Percentiles rank a stretch among this genome's conserved stretches.
Conservation (phyloP, 2,888 invertebrate species). For the Thelaira solivaga region DNA sequence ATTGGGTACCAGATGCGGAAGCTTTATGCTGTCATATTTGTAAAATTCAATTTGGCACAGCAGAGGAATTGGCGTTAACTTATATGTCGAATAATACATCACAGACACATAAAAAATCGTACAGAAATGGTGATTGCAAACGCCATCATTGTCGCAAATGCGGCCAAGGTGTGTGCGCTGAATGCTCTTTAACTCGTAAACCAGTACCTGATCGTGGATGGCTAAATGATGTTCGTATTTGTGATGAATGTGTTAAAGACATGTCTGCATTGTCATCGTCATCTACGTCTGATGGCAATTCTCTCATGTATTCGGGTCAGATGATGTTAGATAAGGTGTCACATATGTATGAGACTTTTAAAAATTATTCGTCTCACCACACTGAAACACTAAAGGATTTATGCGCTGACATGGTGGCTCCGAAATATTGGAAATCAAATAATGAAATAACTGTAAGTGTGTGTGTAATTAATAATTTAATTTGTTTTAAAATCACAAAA, state of each 20-base stretch:
- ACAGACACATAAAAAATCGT: slow-evolving; percentile 43
- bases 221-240: slow-evolving; percentile 86
- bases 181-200: slow-evolving; percentile 78
- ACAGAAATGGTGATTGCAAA: slow-evolving; percentile 70
- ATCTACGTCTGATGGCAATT: slow-evolving; percentile 4
- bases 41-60: slow-evolving; percentile 79
- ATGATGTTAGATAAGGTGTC: slow-evolving; percentile 82
- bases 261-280: slow-evolving; percentile 9
- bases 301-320: slow-evolving; percentile 79
- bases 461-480: no score
- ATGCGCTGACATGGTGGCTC: slow-evolving; percentile 85
- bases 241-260: slow-evolving; percentile 80
- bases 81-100: slow-evolving; percentile 45
- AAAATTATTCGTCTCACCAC: slow-evolving; percentile 83
- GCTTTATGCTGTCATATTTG: slow-evolving; percentile 83
- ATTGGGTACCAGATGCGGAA: slow-evolving; percentile 88
- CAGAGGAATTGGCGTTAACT: slow-evolving; percentile 75
- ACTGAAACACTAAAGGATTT: slow-evolving; percentile 82
- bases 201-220: slow-evolving; percentile 86
- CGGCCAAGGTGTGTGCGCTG: slow-evolving; percentile 84
- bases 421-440: slow-evolving; percentile 89
- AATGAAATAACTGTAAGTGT: slow-evolving; percentile 83
- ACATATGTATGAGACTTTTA: slow-evolving; percentile 81
- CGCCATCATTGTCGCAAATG: slow-evolving; percentile 85
- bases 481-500: slow-evolving; percentile 64